phyloP scores from a whole-genome alignment of 1,140 invertebrate species.

The Hormaphis cornu region DNA sequence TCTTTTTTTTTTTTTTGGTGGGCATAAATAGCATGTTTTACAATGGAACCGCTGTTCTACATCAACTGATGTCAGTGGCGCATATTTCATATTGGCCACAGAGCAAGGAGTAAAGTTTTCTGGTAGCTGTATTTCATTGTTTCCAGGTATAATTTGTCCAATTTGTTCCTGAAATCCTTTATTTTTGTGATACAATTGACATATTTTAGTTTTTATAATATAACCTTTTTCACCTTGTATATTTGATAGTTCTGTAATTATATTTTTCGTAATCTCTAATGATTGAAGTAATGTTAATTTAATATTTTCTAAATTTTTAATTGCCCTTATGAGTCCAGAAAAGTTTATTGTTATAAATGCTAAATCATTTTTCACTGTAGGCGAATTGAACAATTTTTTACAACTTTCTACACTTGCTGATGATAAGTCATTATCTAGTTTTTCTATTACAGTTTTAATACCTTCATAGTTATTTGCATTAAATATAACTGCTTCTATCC shows the following conservation, averaged over 20 bases:
- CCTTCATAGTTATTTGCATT: not conserved
- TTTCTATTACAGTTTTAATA: slow-evolving; percentile 1
- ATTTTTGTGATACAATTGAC: not conserved
- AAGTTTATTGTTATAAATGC: not conserved
- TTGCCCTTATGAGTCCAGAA: not conserved
- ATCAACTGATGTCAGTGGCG: no score
- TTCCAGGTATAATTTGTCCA: no score
- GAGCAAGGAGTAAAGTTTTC: no score
- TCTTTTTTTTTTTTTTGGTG: slow-evolving; percentile 2
- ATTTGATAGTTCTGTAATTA: not conserved
- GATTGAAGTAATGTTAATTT: not conserved
- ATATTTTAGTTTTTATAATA: not conserved
- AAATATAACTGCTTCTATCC: not conserved
- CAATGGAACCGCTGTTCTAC: no score
- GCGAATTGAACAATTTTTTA: not conserved
- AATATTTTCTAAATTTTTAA: not conserved
- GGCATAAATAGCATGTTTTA: not conserved
- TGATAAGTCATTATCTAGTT: not conserved
- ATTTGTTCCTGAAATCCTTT: not conserved
- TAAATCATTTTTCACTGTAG: not conserved
- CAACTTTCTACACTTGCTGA: not conserved
- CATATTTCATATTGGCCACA: no score
- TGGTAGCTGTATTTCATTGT: no score
- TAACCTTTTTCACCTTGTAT: not conserved
- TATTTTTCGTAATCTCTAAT: not conserved